phyloP scores from a whole-genome alignment of 2,888 invertebrate genomes.

The Ischnura elegans region DNA sequence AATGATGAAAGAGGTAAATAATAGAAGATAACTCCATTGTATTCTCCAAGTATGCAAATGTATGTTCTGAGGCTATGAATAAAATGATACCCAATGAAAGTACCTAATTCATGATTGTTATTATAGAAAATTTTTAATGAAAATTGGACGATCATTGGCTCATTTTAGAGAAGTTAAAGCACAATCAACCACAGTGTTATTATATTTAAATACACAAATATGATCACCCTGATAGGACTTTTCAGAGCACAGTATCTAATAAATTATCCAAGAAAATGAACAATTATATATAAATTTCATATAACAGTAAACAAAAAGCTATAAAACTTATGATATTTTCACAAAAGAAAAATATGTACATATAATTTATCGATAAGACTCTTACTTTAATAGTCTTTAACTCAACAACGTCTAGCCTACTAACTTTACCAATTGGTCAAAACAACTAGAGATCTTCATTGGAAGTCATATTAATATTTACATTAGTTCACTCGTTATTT shows the following conservation, averaged over 20 bases:
- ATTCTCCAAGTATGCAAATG: neutral
- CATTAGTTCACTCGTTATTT: conserved; percentile 64
- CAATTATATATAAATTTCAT: conserved; percentile 66
- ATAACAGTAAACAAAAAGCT: conserved; percentile 66
- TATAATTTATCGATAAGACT: conserved; percentile 66
- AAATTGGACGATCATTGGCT: conserved; percentile 65
- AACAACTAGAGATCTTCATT: conserved; percentile 67
- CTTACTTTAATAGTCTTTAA: conserved; percentile 56
- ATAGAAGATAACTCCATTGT: neutral
- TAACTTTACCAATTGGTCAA: conserved; percentile 66
- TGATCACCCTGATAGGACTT: conserved; percentile 63
- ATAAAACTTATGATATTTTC: conserved; percentile 64
- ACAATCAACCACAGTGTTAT: conserved; percentile 66
- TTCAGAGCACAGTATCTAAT: conserved; percentile 60
- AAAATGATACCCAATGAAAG: conserved; percentile 60
- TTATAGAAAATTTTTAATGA: conserved; percentile 48
- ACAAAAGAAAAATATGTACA: conserved; percentile 62
- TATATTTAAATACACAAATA: conserved; percentile 63
- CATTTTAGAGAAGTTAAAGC: conserved; percentile 61
- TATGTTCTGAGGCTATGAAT: conserved; percentile 32
- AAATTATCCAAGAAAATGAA: conserved; percentile 67
- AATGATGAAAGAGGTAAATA: neutral
- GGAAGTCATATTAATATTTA: conserved; percentile 65
- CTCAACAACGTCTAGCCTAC: conserved; percentile 56
- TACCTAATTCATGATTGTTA: conserved; percentile 46